Evolutionary conservation across 2,113 vertebrate genomes (phyloP).

Genomic region (Bubo bubo): DNA sequence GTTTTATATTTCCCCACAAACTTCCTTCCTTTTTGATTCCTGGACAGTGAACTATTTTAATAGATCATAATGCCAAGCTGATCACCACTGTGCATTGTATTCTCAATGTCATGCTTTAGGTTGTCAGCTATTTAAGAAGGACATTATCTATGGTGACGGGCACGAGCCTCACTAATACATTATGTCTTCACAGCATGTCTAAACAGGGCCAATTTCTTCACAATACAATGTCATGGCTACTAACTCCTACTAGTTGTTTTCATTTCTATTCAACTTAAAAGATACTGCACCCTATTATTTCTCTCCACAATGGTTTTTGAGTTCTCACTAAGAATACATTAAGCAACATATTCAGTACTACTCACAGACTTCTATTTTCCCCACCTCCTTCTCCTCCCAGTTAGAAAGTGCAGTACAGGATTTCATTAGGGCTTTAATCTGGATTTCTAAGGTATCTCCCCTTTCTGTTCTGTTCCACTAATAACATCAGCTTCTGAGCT

Average conservation of each 20-base stretch:
- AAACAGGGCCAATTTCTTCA: background rate
- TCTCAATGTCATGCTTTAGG: background rate
- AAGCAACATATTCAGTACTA: background rate
- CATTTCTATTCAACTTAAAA: background rate
- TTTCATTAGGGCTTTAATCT: background rate
- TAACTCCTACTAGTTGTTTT: background rate
- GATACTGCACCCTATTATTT: background rate
- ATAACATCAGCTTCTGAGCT: background rate
- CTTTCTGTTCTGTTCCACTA: background rate
- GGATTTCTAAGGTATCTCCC: background rate
- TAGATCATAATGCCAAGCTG: background rate
- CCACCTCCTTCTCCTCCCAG: background rate
- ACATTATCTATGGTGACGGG: background rate
- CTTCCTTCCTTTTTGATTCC: background rate
- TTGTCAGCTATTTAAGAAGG: background rate
- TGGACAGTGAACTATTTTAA: background rate
- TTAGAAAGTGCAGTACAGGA: background rate
- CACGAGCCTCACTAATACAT: background rate
- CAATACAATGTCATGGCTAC: background rate
- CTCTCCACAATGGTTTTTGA: background rate
- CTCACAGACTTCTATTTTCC: rapidly evolving
- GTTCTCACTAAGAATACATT: background rate
- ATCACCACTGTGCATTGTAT: background rate
- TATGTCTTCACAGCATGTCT: background rate
- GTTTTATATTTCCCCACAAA: background rate